phyloP scores from a whole-genome alignment of 2,797 vertebrate species.

The Melanotaenia trifasciata region DNA sequence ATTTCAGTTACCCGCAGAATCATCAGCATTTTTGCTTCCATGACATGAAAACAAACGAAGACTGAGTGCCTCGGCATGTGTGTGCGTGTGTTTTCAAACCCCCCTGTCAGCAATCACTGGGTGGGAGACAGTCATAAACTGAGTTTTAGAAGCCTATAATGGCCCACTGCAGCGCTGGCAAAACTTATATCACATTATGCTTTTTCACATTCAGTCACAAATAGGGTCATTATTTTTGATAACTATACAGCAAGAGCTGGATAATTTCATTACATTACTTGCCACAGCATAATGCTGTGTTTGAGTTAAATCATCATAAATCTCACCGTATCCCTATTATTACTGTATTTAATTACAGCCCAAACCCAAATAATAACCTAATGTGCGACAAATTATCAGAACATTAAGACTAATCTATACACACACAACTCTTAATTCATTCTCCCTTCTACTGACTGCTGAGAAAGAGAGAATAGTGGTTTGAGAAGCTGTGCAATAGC shows the following conservation, averaged over 20 bases:
- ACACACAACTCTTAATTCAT: constrained; percentile 14
- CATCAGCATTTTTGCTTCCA: constrained; percentile 73
- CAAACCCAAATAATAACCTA: constrained; percentile 62
- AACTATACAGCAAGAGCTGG: constrained; percentile 66
- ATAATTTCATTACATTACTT: constrained; percentile 72
- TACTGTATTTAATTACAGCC: constrained; percentile 66
- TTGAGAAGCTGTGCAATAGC: constrained; percentile 12
- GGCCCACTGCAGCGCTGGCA: constrained; percentile 69
- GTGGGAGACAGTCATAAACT: constrained; percentile 74
- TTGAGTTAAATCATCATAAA: constrained; percentile 64
- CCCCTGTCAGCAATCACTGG: constrained; percentile 74
- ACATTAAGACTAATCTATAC: constrained; percentile 54
- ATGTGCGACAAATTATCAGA: constrained; percentile 48
- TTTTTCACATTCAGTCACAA: constrained; percentile 70
- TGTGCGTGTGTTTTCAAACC: constrained; percentile 54
- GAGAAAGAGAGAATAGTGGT: constrained; percentile 5
- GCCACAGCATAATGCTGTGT: constrained; percentile 54
- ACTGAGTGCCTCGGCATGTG: constrained; percentile 59
- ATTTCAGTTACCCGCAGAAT: constrained; percentile 67
- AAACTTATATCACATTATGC: constrained; percentile 74
- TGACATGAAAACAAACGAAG: constrained; percentile 79
- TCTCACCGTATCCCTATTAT: constrained; percentile 35
- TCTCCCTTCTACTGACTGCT: constrained; percentile 8
- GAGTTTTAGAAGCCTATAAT: constrained; percentile 72
- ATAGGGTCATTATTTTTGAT: constrained; percentile 81